Evolutionary conservation across 2,113 vertebrate species (phyloP).

Genomic region (Phalacrocorax brasilianus): DNA sequence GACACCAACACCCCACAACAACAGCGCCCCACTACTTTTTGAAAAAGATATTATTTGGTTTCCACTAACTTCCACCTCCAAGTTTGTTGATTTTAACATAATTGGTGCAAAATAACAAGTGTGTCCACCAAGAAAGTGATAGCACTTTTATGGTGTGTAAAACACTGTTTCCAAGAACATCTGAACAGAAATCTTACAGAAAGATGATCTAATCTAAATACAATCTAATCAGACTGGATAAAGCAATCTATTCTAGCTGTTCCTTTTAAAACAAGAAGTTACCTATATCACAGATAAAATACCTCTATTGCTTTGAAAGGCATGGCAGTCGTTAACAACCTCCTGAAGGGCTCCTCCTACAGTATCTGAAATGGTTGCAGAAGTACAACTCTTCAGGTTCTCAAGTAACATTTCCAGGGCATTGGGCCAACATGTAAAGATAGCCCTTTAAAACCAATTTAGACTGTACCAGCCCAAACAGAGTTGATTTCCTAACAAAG

Average conservation of each 20-base stretch:
- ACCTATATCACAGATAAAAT: neutral
- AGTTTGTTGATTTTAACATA: neutral
- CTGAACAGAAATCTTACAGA: neutral
- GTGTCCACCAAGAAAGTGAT: neutral
- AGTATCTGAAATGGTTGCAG: neutral
- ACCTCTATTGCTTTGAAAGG: neutral
- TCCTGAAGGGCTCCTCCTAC: neutral
- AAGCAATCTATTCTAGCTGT: neutral
- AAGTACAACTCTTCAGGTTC: neutral
- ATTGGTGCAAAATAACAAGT: neutral
- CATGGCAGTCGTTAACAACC: neutral
- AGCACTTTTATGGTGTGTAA: neutral
- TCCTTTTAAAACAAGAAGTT: neutral
- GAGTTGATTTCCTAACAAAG: neutral
- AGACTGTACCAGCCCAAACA: neutral
- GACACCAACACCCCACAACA: neutral
- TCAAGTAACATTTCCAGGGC: neutral
- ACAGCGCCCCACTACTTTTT: neutral
- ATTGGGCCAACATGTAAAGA: neutral
- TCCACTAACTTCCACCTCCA: neutral
- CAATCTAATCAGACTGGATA: neutral
- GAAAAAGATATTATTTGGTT: neutral
- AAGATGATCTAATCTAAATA: neutral
- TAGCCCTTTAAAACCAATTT: neutral
- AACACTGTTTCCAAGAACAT: neutral